A percentile compares a stretch with the other conserved stretches of the same genome.
Evolutionary conservation across 2,888 invertebrate genomes (phyloP).

Genomic region (Dyspetes luteomarginatus): DNA sequence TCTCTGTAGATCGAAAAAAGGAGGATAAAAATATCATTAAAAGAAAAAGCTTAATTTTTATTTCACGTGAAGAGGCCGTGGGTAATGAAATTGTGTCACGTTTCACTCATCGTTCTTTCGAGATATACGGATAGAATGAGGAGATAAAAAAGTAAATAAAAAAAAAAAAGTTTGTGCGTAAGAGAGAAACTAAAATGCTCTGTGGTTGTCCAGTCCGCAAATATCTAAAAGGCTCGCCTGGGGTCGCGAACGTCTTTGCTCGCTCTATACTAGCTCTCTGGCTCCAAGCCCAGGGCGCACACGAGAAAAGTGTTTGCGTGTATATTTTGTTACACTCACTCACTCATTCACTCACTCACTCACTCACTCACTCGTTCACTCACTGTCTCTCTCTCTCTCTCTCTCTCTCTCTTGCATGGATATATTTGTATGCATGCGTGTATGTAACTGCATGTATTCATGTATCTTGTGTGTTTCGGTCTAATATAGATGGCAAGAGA

Average conservation of each 20-base stretch:
- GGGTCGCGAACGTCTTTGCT: slow-evolving; percentile 65
- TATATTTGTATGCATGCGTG: slow-evolving; percentile 26
- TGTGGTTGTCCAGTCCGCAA: slow-evolving; percentile 74
- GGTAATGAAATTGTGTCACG: slow-evolving; percentile 74
- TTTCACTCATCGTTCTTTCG: slow-evolving; percentile 43
- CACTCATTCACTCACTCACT: slow-evolving; percentile 1
- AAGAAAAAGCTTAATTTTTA: too few species aligned
- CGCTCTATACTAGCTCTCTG: slow-evolving; percentile 19
- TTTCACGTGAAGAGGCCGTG: slow-evolving; percentile 17
- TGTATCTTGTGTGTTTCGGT: slow-evolving; percentile 27
- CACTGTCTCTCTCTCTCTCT: too few species aligned
- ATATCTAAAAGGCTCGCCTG: slow-evolving; percentile 72
- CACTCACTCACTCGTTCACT: slow-evolving; percentile 21
- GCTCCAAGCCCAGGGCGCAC: slow-evolving; percentile 47
- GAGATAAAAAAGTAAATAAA: not conserved
- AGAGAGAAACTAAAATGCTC: slow-evolving; percentile 12
- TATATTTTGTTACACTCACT: slow-evolving; percentile 45
- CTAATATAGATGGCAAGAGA: slow-evolving; percentile 13
- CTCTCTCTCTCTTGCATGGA: slow-evolving; percentile 22
- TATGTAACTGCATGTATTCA: slow-evolving; percentile 31
- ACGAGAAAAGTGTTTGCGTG: slow-evolving; percentile 36
- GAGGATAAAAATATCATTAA: too few species aligned
- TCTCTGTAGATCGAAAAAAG: too few species aligned
- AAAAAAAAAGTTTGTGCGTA: slow-evolving; percentile 19
- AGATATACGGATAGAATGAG: slow-evolving; percentile 3